These are phyloP conservation scores for Parauchenoglanis ngamensis DNA, from an alignment of 2,797 vertebrate genomes.

Conservation along the genomic window DNA sequence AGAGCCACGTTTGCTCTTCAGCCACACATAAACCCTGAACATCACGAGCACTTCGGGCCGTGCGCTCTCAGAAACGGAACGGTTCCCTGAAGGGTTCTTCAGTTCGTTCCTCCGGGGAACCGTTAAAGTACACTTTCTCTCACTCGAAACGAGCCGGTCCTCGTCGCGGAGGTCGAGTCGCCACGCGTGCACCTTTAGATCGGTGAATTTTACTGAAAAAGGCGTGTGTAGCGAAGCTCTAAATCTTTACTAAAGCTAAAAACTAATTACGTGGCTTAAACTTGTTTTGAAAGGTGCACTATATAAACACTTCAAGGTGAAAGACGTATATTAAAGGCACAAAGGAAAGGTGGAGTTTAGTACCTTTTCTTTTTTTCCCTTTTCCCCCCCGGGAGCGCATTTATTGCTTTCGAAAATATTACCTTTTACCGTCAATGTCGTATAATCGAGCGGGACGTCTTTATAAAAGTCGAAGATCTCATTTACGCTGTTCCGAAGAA, in stretches of 20 bases:
- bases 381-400: neutral
- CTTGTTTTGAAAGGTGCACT: constrained; percentile 15
- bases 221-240: neutral
- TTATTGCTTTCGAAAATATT: constrained; percentile 33
- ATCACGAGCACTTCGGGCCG: constrained; percentile 31
- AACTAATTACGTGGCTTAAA: constrained; percentile 1
- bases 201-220: neutral
- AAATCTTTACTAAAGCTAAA: neutral
- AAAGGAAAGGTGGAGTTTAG: constrained; percentile 18
- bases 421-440: neutral
- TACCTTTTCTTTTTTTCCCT: neutral
- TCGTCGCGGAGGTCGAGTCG: neutral
- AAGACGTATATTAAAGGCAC: constrained; percentile 30
- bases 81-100: constrained; percentile 28
- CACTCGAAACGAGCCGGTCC: neutral
- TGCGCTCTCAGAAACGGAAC: constrained; percentile 14
- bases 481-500: neutral
- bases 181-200: neutral
- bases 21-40: constrained; percentile 26
- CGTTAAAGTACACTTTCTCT: neutral
- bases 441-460: constrained; percentile 12
- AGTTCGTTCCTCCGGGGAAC: neutral
- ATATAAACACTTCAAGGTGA: neutral
- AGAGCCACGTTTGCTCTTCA: constrained; percentile 20
- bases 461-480: neutral